A percentile compares a stretch with the other conserved stretches of the same genome.
phyloP scores from a whole-genome alignment of 2,797 vertebrate species.

The Pteronotus mesoamericanus region DNA sequence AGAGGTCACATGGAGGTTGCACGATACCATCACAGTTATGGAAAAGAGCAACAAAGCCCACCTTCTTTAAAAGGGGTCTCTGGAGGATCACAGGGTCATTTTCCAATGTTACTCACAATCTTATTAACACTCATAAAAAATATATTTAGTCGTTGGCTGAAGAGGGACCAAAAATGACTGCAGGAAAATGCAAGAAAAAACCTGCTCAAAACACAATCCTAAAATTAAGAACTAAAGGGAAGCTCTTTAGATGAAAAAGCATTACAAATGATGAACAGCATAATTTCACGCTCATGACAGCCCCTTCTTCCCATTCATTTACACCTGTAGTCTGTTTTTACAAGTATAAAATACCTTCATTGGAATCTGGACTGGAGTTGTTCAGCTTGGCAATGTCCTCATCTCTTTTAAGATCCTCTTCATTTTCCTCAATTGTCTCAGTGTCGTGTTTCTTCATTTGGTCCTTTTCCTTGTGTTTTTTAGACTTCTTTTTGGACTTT shows the following conservation, averaged over 20 bases:
- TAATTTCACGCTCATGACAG: neutral
- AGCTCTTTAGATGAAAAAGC: neutral
- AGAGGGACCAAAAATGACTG: neutral
- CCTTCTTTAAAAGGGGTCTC: neutral
- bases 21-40: neutral
- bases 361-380: slow-evolving; percentile 54
- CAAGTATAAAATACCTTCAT: slow-evolving; percentile 73
- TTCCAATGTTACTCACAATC: slow-evolving; percentile 13
- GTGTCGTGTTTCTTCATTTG: slow-evolving; percentile 67
- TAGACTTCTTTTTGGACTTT: slow-evolving; percentile 89
- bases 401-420: slow-evolving; percentile 69
- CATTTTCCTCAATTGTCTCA: slow-evolving; percentile 70
- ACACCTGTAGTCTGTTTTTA: neutral
- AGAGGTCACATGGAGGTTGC: neutral
- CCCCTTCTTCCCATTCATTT: neutral
- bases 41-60: neutral
- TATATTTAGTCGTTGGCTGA: neutral
- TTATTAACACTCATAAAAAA: slow-evolving; percentile 33
- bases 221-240: neutral
- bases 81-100: neutral
- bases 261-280: neutral
- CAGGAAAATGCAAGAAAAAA: neutral
- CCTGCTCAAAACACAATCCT: slow-evolving; percentile 23
- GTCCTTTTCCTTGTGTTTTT: slow-evolving; percentile 89
- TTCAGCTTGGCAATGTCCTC: slow-evolving; percentile 67